Conservation (phyloP, 2,113 vertebrate species). For the Pachypanchax playfairii region DNA sequence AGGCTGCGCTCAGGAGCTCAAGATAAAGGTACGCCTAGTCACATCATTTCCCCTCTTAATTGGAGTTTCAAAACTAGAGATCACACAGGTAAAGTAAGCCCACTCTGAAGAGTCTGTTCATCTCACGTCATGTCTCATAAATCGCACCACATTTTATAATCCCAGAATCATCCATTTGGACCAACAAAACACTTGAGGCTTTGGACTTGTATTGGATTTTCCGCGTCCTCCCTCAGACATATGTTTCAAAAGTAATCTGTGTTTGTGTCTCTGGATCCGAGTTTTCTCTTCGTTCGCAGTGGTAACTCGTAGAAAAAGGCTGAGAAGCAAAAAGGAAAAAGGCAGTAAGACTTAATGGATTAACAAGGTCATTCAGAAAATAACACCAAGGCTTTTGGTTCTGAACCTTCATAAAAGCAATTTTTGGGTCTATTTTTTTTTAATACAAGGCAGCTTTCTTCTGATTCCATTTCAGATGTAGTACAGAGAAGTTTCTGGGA, state of each 20-base stretch:
- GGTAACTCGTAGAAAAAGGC: conserved; percentile 1
- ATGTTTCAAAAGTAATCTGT: background rate
- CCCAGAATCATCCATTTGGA: conserved; percentile 6
- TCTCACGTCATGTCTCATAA: background rate
- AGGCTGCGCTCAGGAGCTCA: conserved; percentile 75
- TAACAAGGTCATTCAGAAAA: conserved; percentile 10
- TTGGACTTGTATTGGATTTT: conserved; percentile 21
- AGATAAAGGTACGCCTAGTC: conserved; percentile 71
- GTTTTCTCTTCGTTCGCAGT: background rate
- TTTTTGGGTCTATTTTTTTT: conserved; percentile 8
- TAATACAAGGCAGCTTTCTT: conserved; percentile 8
- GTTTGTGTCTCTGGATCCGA: conserved; percentile 4
- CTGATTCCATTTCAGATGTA: background rate
- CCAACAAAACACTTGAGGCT: background rate
- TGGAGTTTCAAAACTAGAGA: conserved; percentile 6
- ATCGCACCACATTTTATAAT: conserved; percentile 12
- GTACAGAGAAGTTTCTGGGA: background rate
- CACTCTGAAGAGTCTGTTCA: background rate
- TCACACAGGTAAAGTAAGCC: background rate
- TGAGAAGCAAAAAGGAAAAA: background rate
- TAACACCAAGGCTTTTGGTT: background rate
- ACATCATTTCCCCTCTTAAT: background rate
- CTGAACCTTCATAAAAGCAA: conserved; percentile 1
- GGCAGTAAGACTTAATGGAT: background rate
- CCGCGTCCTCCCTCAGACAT: background rate